Evolutionary conservation across 2,113 vertebrate species (phyloP).

Genomic region (Scartelaos histophorus): DNA sequence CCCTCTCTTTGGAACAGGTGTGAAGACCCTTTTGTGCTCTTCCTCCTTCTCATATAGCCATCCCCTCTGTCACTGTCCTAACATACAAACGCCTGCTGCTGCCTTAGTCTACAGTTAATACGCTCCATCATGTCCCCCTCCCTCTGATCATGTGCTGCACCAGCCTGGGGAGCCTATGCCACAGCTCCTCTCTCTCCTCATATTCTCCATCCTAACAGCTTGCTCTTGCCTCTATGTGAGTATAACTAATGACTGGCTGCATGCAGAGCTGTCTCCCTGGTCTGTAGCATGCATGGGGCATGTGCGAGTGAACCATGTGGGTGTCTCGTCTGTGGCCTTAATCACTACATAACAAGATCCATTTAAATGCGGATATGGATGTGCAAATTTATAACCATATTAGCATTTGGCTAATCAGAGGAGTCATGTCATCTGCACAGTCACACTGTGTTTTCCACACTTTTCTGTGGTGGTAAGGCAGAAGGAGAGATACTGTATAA

Average conservation of each 20-base stretch:
- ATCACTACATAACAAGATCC: conserved; percentile 44
- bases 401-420: conserved; percentile 30
- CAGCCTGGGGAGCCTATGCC: conserved; percentile 39
- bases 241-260: conserved; percentile 60
- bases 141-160: conserved; percentile 46
- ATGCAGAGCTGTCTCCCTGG: conserved; percentile 55
- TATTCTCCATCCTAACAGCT: conserved; percentile 42
- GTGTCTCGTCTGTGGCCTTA: conserved; percentile 45
- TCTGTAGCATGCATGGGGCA: conserved; percentile 51
- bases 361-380: conserved; percentile 43
- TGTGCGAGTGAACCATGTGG: conserved; percentile 54
- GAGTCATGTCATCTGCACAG: conserved; percentile 22
- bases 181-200: conserved; percentile 30
- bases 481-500: not conserved
- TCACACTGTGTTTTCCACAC: conserved; percentile 11
- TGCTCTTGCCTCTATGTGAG: conserved; percentile 60
- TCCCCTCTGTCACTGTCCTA: conserved; percentile 6
- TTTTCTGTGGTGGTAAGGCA: conserved; percentile 10
- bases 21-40: conserved; percentile 72
- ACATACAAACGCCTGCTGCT: conserved; percentile 18
- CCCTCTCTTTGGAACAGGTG: conserved; percentile 73
- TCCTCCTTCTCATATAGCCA: conserved; percentile 74
- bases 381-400: conserved; percentile 43
- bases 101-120: conserved; percentile 31
- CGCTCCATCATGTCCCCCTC: conserved; percentile 18